Base-by-base conservation (phyloP, 2,113 vertebrate species). In the Paradisaea rubra region DNA sequence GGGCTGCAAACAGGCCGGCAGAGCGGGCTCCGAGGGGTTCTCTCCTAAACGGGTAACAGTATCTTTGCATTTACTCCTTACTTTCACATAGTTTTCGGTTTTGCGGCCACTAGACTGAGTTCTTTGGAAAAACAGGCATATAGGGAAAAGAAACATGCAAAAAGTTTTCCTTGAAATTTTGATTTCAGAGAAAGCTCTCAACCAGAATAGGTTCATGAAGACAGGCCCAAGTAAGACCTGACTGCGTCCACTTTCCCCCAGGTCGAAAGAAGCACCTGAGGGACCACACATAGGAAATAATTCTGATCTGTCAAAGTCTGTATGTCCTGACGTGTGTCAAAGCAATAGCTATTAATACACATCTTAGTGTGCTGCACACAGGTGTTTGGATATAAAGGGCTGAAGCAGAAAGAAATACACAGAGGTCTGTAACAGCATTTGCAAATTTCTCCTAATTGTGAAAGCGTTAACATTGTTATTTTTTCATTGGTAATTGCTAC, bases 21-120 rank as follows among this genome's bases (percentile, higher is more conserved):
- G 49, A 78, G 64, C 2, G 1, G 37, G 72, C 82, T 56, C 59
- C 15, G 25, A 35, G 8, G 0, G 30, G 12, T 0, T 64, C 70
- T 23, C 59, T 47, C 41, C 80, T 10, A 27, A 83, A 68, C 13
- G 13, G 47, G 31, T 14, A 86, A 68, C 56, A 41, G 50, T 6
- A 25, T 49, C 79, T 93, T 60, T 50, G 72, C 72, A 44, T 82
- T 91, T 65, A 65, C 27, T 83, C 57, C 50, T 52, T 10, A 44
- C 27, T 91, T 95, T 30, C 72, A 68, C 41, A 20, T 31, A 61
- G 13, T 86, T 88, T 69, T 70, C 77, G 35, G 78, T 87, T 89
- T 44, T 50, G 50, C 39, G 42, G 88, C 83, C 37, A 1, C 76
- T n/a, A 86, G 56, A 76, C 45, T 18, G 56, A 90, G 30, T 19